phyloP scores from a whole-genome alignment of 2,888 invertebrate genomes.

The Archips xylosteana region DNA sequence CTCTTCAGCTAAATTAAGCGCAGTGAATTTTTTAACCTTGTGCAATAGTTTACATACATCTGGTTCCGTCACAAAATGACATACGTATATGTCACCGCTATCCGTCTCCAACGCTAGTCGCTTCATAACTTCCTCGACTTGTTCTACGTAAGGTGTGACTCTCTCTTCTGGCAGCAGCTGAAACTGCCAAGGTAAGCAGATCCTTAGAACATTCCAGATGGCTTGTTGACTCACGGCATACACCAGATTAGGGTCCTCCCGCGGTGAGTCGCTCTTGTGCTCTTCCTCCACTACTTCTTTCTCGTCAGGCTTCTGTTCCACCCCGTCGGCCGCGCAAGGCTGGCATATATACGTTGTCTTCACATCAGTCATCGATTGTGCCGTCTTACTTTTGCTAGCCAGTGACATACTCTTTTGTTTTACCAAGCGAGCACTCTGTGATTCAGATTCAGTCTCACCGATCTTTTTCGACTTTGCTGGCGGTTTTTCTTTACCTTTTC shows the following conservation, averaged over 20 bases:
- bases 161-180: conserved; percentile 63
- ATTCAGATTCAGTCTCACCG: conserved; percentile 53
- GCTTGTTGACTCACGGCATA: conserved; percentile 70
- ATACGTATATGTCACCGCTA: conserved; percentile 71
- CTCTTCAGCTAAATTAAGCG: conserved; percentile 64
- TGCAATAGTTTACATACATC: conserved; percentile 68
- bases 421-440: conserved; percentile 64
- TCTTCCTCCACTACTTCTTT: conserved; percentile 64
- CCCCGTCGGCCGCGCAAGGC: conserved; percentile 65
- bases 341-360: conserved; percentile 68
- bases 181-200: conserved; percentile 78
- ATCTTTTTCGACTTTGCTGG: conserved; percentile 52
- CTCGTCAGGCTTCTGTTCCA: conserved; percentile 59
- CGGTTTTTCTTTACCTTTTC: conserved; percentile 46
- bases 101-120: conserved; percentile 68
- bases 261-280: conserved; percentile 55
- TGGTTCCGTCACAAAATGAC: conserved; percentile 68
- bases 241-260: conserved; percentile 61
- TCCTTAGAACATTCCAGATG: conserved; percentile 73
- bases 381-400: conserved; percentile 51
- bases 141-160: conserved; percentile 61
- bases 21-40: conserved; percentile 72
- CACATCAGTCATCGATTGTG: conserved; percentile 63
- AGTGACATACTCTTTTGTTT: conserved; percentile 55
- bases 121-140: conserved; percentile 61